These are phyloP conservation scores for Drosophila borealis DNA, from an alignment of 2,888 invertebrate genomes.

Conservation along the genomic window DNA sequence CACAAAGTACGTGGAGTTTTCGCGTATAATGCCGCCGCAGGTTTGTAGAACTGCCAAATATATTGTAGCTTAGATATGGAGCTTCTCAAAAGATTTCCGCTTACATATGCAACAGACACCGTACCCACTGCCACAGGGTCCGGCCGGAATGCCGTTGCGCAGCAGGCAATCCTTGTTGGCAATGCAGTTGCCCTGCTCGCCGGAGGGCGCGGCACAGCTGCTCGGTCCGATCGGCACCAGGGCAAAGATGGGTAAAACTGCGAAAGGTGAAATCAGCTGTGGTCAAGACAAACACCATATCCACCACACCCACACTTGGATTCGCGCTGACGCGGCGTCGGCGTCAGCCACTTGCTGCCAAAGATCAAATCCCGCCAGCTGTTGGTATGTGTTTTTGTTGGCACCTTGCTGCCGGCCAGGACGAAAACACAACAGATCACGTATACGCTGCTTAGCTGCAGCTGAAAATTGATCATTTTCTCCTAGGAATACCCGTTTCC, in stretches of 20 bases:
- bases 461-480: slow-evolving; percentile 16
- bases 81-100: slow-evolving; percentile 1
- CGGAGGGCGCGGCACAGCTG: slow-evolving; percentile 90
- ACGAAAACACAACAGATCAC: slow-evolving; percentile 33
- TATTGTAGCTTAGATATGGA: too few species aligned
- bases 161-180: slow-evolving; percentile 89
- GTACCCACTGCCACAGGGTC: slow-evolving; percentile 89
- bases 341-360: slow-evolving; percentile 76
- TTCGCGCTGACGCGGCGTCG: slow-evolving; percentile 66
- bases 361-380: slow-evolving; percentile 83
- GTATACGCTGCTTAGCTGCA: slow-evolving; percentile 21
- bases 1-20: slow-evolving; percentile 95
- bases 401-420: slow-evolving; percentile 55
- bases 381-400: slow-evolving; percentile 46
- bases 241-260: slow-evolving; percentile 92
- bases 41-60: slow-evolving; percentile 88
- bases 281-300: slow-evolving; percentile 3
- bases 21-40: slow-evolving; percentile 91
- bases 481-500: background rate
- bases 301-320: slow-evolving; percentile 74
- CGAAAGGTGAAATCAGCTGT: slow-evolving; percentile 17
- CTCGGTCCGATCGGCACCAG: slow-evolving; percentile 92
- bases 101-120: slow-evolving; percentile 85
- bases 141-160: slow-evolving; percentile 90
- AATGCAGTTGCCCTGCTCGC: slow-evolving; percentile 93